Conservation (phyloP, 1,140 invertebrate species). For the Bombyx mandarina region DNA sequence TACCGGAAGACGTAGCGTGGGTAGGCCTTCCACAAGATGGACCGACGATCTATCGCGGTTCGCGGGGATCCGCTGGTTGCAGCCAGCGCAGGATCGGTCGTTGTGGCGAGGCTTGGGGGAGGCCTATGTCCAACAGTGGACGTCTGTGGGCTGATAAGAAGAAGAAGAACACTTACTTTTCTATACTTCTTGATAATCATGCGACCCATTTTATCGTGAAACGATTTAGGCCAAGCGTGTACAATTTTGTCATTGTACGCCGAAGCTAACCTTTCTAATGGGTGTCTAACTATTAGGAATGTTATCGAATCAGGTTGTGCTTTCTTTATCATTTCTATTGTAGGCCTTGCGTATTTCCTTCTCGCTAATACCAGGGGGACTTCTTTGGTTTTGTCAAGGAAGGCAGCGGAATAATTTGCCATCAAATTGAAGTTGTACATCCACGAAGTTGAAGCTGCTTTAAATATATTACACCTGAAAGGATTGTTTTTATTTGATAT, state of each 20-base stretch:
- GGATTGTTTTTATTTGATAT: conserved; percentile 3
- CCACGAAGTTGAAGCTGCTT: conserved; percentile 90
- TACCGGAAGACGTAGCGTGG: too few relatives aligned
- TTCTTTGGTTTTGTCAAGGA: conserved; percentile 81
- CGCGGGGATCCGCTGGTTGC: too few relatives aligned
- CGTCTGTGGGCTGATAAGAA: too few relatives aligned
- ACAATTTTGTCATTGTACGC: conserved; percentile 92
- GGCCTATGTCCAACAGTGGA: too few relatives aligned
- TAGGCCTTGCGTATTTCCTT: conserved; percentile 82
- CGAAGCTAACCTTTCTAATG: conserved; percentile 89
- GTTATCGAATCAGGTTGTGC: conserved; percentile 75
- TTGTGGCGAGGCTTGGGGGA: too few relatives aligned
- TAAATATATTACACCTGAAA: conserved; percentile 85
- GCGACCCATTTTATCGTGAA: conserved; percentile 83
- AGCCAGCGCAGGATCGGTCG: too few relatives aligned
- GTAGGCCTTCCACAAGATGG: too few relatives aligned
- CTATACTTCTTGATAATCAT: conserved; percentile 83
- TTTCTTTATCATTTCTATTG: conserved; percentile 75
- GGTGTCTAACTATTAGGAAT: conserved; percentile 91
- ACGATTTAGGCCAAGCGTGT: conserved; percentile 83
- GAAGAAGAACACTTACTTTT: conserved; percentile 30
- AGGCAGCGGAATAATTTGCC: conserved; percentile 84
- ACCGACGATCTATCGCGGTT: too few relatives aligned
- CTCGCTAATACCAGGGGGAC: conserved; percentile 83
- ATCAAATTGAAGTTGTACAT: conserved; percentile 91